A percentile compares a stretch with the other conserved stretches of the same genome.
phyloP scores from a whole-genome alignment of 1,140 invertebrate genomes.

The Oscheius sp. region DNA sequence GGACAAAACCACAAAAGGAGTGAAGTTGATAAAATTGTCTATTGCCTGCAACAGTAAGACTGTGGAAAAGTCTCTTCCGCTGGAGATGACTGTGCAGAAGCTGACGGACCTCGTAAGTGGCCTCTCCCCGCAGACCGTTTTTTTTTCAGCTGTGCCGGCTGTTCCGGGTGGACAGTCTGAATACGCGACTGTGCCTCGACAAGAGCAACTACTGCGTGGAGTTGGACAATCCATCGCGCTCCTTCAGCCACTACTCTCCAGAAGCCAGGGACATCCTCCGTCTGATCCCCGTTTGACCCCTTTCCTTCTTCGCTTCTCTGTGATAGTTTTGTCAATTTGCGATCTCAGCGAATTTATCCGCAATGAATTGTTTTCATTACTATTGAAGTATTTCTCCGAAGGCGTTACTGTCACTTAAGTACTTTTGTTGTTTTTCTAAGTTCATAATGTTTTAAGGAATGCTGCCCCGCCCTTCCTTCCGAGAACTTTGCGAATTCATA shows the following conservation, averaged over 20 bases:
- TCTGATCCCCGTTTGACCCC: background rate
- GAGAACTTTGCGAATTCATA: background rate
- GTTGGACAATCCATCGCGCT: background rate
- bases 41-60: background rate
- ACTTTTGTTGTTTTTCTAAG: too few relatives aligned
- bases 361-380: too few relatives aligned
- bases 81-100: conserved; percentile 1
- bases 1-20: background rate
- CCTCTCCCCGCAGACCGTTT: background rate
- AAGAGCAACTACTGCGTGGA: background rate
- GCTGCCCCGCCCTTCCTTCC: background rate
- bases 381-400: too few relatives aligned
- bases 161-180: background rate
- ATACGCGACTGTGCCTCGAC: background rate
- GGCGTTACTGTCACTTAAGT: too few relatives aligned
- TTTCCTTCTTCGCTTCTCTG: too few relatives aligned
- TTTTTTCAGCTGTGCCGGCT: conserved; percentile 11
- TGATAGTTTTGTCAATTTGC: too few relatives aligned
- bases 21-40: background rate
- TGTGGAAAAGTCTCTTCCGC: background rate
- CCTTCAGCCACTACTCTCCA: conserved; percentile 1
- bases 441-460: too few relatives aligned
- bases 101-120: background rate
- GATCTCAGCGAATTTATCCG: too few relatives aligned
- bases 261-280: background rate